phyloP scores from a whole-genome alignment of 2,113 vertebrate genomes.

The Sceloporus tristichus region DNA sequence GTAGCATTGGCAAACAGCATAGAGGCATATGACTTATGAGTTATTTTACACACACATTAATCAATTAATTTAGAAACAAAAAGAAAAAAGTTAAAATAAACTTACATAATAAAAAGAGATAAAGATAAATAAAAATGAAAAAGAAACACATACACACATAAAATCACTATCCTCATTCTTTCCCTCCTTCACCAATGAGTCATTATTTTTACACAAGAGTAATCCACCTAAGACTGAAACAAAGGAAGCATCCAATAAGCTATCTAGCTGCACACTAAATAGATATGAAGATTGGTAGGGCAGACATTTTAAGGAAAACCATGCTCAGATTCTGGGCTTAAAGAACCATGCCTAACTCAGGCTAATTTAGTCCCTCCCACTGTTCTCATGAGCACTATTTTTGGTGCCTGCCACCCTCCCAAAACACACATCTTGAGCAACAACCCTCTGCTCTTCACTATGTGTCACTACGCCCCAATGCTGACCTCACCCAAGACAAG shows the following conservation, averaged over 20 bases:
- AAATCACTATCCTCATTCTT: too few species aligned
- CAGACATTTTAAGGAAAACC: neutral
- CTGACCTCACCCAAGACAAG: neutral
- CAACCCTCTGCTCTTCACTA: neutral
- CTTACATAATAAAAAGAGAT: too few species aligned
- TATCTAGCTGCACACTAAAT: neutral
- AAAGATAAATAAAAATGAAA: too few species aligned
- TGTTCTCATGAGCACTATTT: neutral
- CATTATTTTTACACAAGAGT: neutral
- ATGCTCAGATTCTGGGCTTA: neutral
- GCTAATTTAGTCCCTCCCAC: neutral
- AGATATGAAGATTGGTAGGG: neutral
- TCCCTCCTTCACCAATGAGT: neutral
- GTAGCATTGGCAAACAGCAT: neutral
- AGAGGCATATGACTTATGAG: neutral
- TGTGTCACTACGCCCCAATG: neutral
- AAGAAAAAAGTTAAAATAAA: too few species aligned
- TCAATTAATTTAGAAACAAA: too few species aligned
- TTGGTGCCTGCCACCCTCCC: neutral
- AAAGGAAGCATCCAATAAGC: conserved; percentile 40
- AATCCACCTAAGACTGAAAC: neutral
- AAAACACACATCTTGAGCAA: neutral
- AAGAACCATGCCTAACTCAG: neutral
- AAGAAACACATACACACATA: too few species aligned
- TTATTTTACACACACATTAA: too few species aligned